Percentiles rank a stretch among this genome's conserved stretches.
phyloP scores from a whole-genome alignment of 2,113 vertebrate genomes.

The Rhizomys pruinosus region DNA sequence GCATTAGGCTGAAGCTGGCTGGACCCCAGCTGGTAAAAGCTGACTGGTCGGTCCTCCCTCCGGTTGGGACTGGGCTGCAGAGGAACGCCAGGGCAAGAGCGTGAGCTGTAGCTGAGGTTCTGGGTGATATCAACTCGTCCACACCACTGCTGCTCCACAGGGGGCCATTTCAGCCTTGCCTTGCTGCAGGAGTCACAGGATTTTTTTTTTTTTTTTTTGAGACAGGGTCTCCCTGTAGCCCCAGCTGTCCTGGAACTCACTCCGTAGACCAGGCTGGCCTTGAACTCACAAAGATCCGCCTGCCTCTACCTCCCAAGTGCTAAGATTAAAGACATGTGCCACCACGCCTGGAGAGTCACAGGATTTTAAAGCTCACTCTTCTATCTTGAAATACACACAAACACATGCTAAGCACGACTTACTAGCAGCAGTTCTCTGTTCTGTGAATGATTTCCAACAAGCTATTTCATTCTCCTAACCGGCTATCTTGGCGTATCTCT shows the following conservation, averaged over 20 bases:
- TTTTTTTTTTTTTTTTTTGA: no score
- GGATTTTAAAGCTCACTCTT: background rate
- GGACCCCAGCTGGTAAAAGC: conserved; percentile 94
- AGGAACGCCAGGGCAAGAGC: background rate
- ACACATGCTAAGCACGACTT: no score
- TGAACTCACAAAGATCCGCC: no score
- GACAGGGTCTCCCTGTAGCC: no score
- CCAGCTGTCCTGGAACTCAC: no score
- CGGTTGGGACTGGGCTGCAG: conserved; percentile 96
- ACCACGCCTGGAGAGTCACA: no score
- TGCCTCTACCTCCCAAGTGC: no score
- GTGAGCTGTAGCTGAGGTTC: fast-evolving
- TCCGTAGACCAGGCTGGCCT: no score
- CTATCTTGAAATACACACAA: background rate
- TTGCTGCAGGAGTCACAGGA: fast-evolving
- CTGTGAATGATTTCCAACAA: background rate
- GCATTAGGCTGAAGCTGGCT: conserved; percentile 88
- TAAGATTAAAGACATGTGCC: no score
- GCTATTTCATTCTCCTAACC: background rate
- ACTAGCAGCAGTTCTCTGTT: background rate
- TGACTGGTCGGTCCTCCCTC: conserved; percentile 96
- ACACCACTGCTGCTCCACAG: background rate
- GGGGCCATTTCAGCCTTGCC: background rate
- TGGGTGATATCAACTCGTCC: fast-evolving
- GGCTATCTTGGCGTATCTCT: background rate